Evolutionary conservation across 2,888 invertebrate genomes (phyloP).

Genomic region (Nemurella pictetii): DNA sequence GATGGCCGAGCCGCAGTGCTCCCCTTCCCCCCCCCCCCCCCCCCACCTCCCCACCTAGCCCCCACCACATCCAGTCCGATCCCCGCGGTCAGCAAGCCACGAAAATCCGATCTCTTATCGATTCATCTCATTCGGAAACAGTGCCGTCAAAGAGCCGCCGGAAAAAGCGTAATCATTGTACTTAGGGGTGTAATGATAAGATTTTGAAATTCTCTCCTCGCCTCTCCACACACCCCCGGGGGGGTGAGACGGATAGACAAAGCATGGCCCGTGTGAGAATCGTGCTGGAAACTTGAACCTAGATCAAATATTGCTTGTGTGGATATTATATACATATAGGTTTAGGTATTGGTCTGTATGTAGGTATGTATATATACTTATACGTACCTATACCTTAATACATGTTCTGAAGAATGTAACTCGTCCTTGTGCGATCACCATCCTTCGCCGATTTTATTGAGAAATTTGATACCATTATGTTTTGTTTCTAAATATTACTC

Average conservation of each 20-base stretch:
- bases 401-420: neutral
- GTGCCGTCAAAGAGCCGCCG: neutral
- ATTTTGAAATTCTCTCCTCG: neutral
- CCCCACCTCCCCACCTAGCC: neutral
- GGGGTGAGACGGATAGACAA: neutral
- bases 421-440: neutral
- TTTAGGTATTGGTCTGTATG: conserved; percentile 5
- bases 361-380: conserved; percentile 30
- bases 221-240: neutral
- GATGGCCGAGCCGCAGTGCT: neutral
- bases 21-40: neutral
- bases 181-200: neutral
- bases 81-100: neutral
- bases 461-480: neutral
- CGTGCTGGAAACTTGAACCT: neutral
- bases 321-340: conserved; percentile 20
- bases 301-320: conserved; percentile 2
- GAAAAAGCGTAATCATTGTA: neutral
- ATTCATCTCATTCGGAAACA: neutral
- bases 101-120: neutral
- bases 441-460: neutral
- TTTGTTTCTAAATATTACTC: neutral
- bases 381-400: conserved; percentile 29
- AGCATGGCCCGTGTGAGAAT: neutral
- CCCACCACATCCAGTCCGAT: neutral